Percentiles rank a stretch among this genome's conserved stretches.
Evolutionary conservation across 2,797 vertebrate genomes (phyloP).

Genomic region (Neoniphon sammara): DNA sequence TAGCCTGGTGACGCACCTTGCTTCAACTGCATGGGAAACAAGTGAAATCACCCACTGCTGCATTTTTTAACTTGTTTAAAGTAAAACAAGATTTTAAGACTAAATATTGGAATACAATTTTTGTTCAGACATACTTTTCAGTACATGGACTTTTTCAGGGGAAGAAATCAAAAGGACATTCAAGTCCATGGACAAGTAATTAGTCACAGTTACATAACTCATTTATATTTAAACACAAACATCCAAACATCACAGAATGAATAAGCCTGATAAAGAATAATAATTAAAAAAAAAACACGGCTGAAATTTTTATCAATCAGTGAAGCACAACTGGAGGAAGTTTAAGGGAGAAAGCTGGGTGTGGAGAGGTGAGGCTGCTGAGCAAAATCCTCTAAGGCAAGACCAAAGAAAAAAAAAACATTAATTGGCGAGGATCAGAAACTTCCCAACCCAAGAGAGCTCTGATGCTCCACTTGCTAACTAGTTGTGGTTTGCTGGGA

Average conservation of each 20-base stretch:
- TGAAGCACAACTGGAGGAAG: not conserved
- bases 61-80: too few relatives aligned
- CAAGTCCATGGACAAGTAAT: not conserved
- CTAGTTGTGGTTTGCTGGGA: conserved; percentile 2
- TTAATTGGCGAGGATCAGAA: conserved; percentile 19
- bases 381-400: conserved; percentile 11
- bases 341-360: conserved; percentile 9
- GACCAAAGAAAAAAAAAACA: conserved; percentile 31
- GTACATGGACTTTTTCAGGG: too few relatives aligned
- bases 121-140: too few relatives aligned
- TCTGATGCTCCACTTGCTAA: conserved; percentile 32
- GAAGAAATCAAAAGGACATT: not conserved
- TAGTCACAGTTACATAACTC: not conserved
- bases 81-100: too few relatives aligned
- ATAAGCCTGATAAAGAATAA: not conserved
- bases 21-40: too few relatives aligned
- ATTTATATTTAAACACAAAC: not conserved
- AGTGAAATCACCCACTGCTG: too few relatives aligned
- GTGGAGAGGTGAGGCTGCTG: conserved; percentile 5
- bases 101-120: too few relatives aligned
- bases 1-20: not conserved
- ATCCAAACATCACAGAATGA: not conserved
- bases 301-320: conserved; percentile 13
- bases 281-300: not conserved
- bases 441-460: too few relatives aligned